These are phyloP conservation scores for Poecilia gillii DNA, from an alignment of 2,797 vertebrate species.

Conservation along the genomic window DNA sequence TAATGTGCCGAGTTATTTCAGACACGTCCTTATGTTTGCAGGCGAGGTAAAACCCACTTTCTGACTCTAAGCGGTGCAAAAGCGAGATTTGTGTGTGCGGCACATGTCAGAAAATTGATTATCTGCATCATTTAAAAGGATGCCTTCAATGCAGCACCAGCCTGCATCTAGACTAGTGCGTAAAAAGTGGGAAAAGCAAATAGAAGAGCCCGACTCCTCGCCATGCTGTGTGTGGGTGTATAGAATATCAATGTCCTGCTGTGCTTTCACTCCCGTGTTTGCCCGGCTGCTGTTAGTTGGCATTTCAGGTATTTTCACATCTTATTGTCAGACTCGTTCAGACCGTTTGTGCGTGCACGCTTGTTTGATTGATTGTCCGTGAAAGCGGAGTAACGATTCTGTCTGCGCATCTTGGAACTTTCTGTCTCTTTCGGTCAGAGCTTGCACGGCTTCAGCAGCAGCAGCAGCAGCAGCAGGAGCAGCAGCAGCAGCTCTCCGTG, in stretches of 20 bases:
- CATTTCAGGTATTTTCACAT: conserved; percentile 56
- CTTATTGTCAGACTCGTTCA: conserved; percentile 40
- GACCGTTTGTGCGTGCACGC: conserved; percentile 29
- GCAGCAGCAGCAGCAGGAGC: conserved; percentile 27
- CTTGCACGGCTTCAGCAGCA: conserved; percentile 12
- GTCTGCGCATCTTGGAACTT: conserved; percentile 28
- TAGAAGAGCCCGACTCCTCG: conserved; percentile 70
- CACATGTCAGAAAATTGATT: conserved; percentile 24
- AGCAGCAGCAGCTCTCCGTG: conserved; percentile 28
- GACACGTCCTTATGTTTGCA: conserved; percentile 36
- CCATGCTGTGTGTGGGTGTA: conserved; percentile 79
- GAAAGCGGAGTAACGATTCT: conserved; percentile 54
- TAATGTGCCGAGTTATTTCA: conserved; percentile 56
- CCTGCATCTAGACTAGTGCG: conserved; percentile 51
- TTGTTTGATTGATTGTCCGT: conserved; percentile 54
- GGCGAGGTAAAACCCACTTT: background rate
- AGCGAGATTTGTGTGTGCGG: conserved; percentile 21
- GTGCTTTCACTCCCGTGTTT: conserved; percentile 53
- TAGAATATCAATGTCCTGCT: conserved; percentile 80
- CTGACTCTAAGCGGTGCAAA: conserved; percentile 5
- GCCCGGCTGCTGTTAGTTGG: conserved; percentile 50
- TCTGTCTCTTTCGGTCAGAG: conserved; percentile 37
- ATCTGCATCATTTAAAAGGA: conserved; percentile 24
- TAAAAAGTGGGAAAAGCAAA: conserved; percentile 62
- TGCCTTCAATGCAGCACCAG: conserved; percentile 41